phyloP scores from a whole-genome alignment of 2,888 invertebrate genomes.

The Caenorhabditis sulstoni region DNA sequence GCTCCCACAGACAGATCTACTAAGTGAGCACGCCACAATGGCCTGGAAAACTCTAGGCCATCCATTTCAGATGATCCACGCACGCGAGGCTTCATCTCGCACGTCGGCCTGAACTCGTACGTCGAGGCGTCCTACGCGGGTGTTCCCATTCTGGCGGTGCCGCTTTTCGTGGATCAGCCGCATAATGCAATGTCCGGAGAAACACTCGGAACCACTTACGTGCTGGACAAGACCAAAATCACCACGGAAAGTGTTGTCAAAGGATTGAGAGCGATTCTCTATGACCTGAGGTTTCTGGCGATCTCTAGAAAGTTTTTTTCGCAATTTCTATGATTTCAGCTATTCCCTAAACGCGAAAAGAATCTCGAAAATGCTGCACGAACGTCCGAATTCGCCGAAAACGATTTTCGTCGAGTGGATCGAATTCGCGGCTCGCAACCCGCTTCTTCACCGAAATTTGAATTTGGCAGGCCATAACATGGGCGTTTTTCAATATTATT shows the following conservation, averaged over 20 bases:
- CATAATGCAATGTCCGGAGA: slow-evolving; percentile 45
- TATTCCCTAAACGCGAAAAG: slow-evolving; percentile 41
- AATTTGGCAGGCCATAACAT: slow-evolving; percentile 40
- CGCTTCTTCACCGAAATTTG: slow-evolving; percentile 42
- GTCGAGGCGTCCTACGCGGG: slow-evolving; percentile 68
- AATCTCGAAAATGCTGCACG: slow-evolving; percentile 54
- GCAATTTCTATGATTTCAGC: slow-evolving; percentile 18
- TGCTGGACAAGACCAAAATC: slow-evolving; percentile 46
- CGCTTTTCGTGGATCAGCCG: slow-evolving; percentile 69
- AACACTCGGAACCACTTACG: slow-evolving; percentile 48
- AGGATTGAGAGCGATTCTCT: slow-evolving; percentile 39
- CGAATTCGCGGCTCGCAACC: slow-evolving; percentile 57
- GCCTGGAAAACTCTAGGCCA: neutral
- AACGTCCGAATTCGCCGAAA: slow-evolving; percentile 41
- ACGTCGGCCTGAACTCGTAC: slow-evolving; percentile 68
- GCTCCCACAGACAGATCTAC: slow-evolving; percentile 71
- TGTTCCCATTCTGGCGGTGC: slow-evolving; percentile 65
- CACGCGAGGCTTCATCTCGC: slow-evolving; percentile 66
- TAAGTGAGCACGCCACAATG: slow-evolving; percentile 52
- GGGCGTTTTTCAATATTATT: slow-evolving; percentile 49
- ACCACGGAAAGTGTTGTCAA: slow-evolving; percentile 30
- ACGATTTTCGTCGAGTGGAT: slow-evolving; percentile 56
- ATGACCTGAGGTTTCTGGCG: slow-evolving; percentile 27
- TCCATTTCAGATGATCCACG: slow-evolving; percentile 60
- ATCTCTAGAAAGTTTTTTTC: neutral